Evolutionary conservation across 2,797 vertebrate genomes (phyloP).

Genomic region (Hydrophis major): DNA sequence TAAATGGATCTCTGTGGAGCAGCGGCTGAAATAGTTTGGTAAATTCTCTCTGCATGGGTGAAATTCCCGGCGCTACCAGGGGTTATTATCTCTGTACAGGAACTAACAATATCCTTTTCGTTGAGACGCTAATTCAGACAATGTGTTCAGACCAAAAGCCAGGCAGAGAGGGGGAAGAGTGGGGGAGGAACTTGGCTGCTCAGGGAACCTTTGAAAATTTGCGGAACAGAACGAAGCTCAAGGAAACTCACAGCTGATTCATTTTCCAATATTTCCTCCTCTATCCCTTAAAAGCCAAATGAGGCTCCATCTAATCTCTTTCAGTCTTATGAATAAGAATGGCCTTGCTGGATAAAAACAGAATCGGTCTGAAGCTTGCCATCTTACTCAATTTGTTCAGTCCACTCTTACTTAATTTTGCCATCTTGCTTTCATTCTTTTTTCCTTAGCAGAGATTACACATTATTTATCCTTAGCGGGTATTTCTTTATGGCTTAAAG

Average conservation of each 20-base stretch:
- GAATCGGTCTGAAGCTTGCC: not conserved
- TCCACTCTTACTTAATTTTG: not conserved
- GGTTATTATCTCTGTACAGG: slow-evolving; percentile 70
- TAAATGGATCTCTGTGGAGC: slow-evolving; percentile 35
- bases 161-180: slow-evolving; percentile 5
- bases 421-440: not conserved
- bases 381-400: not conserved
- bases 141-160: slow-evolving; percentile 43
- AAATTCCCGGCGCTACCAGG: slow-evolving; percentile 65
- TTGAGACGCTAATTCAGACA: slow-evolving; percentile 70
- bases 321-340: not conserved
- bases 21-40: slow-evolving; percentile 38
- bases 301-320: not conserved
- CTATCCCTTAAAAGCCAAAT: not conserved
- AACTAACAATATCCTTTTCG: slow-evolving; percentile 74
- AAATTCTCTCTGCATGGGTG: slow-evolving; percentile 70
- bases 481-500: not conserved
- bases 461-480: not conserved
- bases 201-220: slow-evolving; percentile 51
- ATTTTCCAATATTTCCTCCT: not conserved
- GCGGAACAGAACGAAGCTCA: slow-evolving; percentile 30
- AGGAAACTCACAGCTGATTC: slow-evolving; percentile 10
- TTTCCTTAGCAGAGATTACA: too few relatives aligned
- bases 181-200: slow-evolving; percentile 45
- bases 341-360: not conserved